phyloP scores from a whole-genome alignment of 1,140 invertebrate species.

The Drosophila kurseongensis region DNA sequence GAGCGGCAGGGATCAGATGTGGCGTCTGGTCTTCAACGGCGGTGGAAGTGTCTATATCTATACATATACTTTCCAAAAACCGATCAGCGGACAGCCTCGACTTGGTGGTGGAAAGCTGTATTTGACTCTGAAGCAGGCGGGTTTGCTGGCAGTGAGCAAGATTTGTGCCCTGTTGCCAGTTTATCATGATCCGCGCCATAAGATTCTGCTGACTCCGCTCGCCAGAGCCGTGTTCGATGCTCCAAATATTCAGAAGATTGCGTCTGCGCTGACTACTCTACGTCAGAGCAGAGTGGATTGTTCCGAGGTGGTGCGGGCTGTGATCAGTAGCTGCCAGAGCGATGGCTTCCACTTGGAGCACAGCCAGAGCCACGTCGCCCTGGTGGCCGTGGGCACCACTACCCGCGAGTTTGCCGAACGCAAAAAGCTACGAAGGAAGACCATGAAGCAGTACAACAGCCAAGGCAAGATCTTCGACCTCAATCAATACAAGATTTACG shows the following conservation, averaged over 20 bases:
- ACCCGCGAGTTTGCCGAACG: conserved; percentile 7
- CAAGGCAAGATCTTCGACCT: conserved; percentile 37
- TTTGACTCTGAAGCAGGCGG: conserved; percentile 61
- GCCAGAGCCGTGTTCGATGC: conserved; percentile 52
- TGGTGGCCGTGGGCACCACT: conserved; percentile 52
- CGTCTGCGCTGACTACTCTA: conserved; percentile 4
- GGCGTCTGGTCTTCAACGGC: conserved; percentile 48
- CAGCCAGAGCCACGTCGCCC: conserved; percentile 46
- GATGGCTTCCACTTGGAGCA: conserved; percentile 55
- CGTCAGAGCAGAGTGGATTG: conserved; percentile 3
- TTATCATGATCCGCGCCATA: conserved; percentile 34
- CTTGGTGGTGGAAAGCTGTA: conserved; percentile 48
- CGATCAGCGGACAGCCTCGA: conserved; percentile 47
- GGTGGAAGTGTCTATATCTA: conserved; percentile 42
- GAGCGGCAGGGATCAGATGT: conserved; percentile 50
- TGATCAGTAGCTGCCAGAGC: conserved; percentile 60
- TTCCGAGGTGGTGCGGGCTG: conserved; percentile 36
- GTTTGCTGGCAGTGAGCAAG: conserved; percentile 44
- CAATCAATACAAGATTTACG: conserved; percentile 42
- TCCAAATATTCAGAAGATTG: conserved; percentile 49
- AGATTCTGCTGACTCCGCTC: conserved; percentile 57
- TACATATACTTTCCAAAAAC: conserved; percentile 47
- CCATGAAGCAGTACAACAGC: conserved; percentile 28
- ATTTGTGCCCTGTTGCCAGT: conserved; percentile 34
- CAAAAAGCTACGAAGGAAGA: conserved; percentile 34